Percentiles rank a stretch among this genome's conserved stretches.
phyloP scores from a whole-genome alignment of 2,888 invertebrate genomes.

The Urechis unicinctus region DNA sequence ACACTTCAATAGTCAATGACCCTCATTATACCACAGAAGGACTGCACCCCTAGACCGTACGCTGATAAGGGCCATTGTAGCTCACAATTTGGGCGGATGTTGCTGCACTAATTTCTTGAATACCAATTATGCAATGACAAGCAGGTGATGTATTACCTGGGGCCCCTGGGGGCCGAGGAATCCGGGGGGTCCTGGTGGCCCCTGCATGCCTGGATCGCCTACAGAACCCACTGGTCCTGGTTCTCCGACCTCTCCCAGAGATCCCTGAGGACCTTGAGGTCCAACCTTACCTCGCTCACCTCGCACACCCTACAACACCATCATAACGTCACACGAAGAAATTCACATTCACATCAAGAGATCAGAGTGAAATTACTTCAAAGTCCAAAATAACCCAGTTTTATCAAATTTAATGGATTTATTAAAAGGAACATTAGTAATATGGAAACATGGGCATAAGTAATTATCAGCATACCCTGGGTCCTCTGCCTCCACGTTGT shows the following conservation, averaged over 20 bases:
- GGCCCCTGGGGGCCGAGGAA: slow-evolving; percentile 21
- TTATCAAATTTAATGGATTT: no score
- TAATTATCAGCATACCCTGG: slow-evolving; percentile 7
- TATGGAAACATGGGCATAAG: no score
- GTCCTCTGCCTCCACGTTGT: slow-evolving; percentile 11
- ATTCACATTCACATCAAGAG: not conserved
- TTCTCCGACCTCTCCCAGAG: slow-evolving; percentile 44
- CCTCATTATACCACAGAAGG: no score
- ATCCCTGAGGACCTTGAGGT: slow-evolving; percentile 6
- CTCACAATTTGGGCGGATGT: no score
- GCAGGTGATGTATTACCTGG: slow-evolving; percentile 8
- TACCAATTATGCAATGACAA: slow-evolving; percentile 2
- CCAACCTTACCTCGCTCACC: slow-evolving; percentile 12
- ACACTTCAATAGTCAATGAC: no score
- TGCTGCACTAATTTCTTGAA: no score
- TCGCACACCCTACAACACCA: slow-evolving; percentile 15
- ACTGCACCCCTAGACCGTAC: no score
- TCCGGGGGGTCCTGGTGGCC: slow-evolving; percentile 8
- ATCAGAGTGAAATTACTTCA: not conserved
- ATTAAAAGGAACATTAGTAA: no score
- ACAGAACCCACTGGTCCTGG: slow-evolving; percentile 49
- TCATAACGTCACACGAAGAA: no score
- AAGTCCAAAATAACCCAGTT: not conserved
- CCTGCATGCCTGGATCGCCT: slow-evolving; percentile 24
- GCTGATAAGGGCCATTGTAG: no score